These are phyloP conservation scores for Pseudopleuronectes americanus DNA, from an alignment of 2,797 vertebrate genomes.

Conservation along the genomic window DNA sequence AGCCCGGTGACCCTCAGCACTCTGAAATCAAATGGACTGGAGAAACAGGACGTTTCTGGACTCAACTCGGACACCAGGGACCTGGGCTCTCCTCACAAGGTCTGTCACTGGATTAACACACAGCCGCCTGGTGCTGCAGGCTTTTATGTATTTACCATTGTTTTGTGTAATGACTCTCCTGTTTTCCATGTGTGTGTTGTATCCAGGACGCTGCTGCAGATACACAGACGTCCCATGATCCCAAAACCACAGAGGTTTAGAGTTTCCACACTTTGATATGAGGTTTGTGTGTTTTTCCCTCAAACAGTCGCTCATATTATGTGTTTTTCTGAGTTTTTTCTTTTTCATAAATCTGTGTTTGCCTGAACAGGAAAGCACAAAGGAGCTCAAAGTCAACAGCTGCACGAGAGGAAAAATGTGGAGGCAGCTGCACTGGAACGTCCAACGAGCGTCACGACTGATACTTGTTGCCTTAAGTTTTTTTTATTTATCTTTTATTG, in stretches of 20 bases:
- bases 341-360: slow-evolving; percentile 19
- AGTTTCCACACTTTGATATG: not conserved
- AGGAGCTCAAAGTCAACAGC: slow-evolving; percentile 59
- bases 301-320: not conserved
- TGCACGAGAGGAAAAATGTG: slow-evolving; percentile 43
- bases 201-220: slow-evolving; percentile 57
- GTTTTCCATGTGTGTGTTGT: slow-evolving; percentile 25
- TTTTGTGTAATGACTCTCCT: not conserved
- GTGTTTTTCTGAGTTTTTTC: not conserved
- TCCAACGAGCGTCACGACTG: slow-evolving; percentile 31
- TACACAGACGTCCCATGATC: slow-evolving; percentile 28
- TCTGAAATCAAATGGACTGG: slow-evolving; percentile 48
- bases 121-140: not conserved
- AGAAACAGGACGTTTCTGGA: slow-evolving; percentile 62
- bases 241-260: slow-evolving; percentile 75
- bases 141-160: not conserved
- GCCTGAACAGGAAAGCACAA: slow-evolving; percentile 18
- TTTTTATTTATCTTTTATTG: slow-evolving; percentile 50
- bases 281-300: slow-evolving; percentile 49
- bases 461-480: slow-evolving; percentile 26
- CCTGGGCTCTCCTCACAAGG: slow-evolving; percentile 55
- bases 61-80: slow-evolving; percentile 39
- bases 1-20: not conserved
- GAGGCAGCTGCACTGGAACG: slow-evolving; percentile 33
- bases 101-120: slow-evolving; percentile 43